phyloP scores from a whole-genome alignment of 2,797 vertebrate genomes.

The Brachymystax lenok region DNA sequence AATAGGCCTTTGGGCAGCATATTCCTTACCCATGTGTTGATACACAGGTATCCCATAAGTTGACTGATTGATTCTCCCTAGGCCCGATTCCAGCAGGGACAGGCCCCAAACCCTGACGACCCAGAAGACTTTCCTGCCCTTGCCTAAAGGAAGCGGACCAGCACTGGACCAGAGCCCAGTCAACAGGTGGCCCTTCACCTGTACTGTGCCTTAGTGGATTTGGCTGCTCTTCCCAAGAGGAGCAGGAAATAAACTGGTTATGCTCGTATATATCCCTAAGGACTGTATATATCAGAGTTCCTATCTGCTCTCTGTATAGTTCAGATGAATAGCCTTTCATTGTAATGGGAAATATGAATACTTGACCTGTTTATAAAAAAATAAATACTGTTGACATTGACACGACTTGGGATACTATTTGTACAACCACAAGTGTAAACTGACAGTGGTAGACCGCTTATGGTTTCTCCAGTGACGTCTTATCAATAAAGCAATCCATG shows the following conservation, averaged over 20 bases:
- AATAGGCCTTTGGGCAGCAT: background rate
- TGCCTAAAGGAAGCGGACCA: slow-evolving; percentile 70
- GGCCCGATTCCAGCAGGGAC: slow-evolving; percentile 14
- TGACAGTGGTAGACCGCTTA: too few relatives aligned
- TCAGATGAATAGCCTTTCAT: slow-evolving; percentile 19
- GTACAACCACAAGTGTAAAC: too few relatives aligned
- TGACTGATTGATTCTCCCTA: slow-evolving; percentile 8
- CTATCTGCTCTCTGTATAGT: slow-evolving; percentile 23
- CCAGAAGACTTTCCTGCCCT: slow-evolving; percentile 90
- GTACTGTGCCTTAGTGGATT: slow-evolving; percentile 18
- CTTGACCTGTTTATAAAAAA: slow-evolving; percentile 27
- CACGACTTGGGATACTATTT: background rate
- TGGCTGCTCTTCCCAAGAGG: slow-evolving; percentile 23
- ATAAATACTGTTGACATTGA: slow-evolving; percentile 35
- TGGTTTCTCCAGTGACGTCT: background rate
- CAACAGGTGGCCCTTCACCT: slow-evolving; percentile 3
- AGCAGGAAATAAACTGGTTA: slow-evolving; percentile 2
- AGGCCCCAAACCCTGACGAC: slow-evolving; percentile 86
- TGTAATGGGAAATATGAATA: slow-evolving; percentile 23
- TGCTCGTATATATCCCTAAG: slow-evolving; percentile 20
- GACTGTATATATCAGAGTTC: slow-evolving; percentile 27
- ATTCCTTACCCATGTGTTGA: background rate
- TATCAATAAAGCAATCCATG: background rate
- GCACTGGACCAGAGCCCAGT: slow-evolving; percentile 1
- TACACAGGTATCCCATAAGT: background rate